Conservation (phyloP, 2,888 invertebrate species). For the Ormyrus labotus region DNA sequence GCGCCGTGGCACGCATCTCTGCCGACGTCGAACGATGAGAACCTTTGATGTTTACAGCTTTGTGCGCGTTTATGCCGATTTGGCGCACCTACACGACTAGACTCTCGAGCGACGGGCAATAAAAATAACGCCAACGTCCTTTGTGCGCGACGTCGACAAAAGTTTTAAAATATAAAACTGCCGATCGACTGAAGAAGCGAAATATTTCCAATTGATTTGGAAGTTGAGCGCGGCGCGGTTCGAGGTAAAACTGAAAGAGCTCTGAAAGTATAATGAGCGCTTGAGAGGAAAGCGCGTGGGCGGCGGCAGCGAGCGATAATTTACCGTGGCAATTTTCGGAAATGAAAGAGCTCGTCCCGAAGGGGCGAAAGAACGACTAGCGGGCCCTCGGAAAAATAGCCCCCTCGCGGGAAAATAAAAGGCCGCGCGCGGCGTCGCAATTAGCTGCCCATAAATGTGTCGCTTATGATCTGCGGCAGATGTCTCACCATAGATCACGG, state of each 20-base stretch:
- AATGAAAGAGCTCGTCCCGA: constrained; percentile 53
- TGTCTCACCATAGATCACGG: constrained; percentile 72
- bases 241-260: too few species aligned
- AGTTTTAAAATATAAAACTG: too few species aligned
- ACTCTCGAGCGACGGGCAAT: not conserved
- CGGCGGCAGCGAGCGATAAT: constrained; percentile 62
- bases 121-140: constrained; percentile 7
- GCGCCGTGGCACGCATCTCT: constrained; percentile 11
- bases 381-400: too few species aligned
- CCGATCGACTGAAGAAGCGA: too few species aligned
- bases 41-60: constrained; percentile 56
- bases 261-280: too few species aligned
- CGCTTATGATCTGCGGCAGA: constrained; percentile 72
- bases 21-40: constrained; percentile 55
- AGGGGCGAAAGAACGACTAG: constrained; percentile 28
- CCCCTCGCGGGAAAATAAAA: constrained; percentile 42
- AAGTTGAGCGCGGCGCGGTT: too few species aligned
- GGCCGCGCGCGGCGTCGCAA: constrained; percentile 61
- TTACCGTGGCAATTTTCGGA: constrained; percentile 69
- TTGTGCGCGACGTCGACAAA: constrained; percentile 2
- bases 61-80: not conserved
- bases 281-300: not conserved
- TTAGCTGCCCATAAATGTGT: constrained; percentile 74
- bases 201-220: too few species aligned
- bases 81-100: constrained; percentile 16